Conservation (phyloP, 1,140 invertebrate genomes). For the Leptinotarsa texana region DNA sequence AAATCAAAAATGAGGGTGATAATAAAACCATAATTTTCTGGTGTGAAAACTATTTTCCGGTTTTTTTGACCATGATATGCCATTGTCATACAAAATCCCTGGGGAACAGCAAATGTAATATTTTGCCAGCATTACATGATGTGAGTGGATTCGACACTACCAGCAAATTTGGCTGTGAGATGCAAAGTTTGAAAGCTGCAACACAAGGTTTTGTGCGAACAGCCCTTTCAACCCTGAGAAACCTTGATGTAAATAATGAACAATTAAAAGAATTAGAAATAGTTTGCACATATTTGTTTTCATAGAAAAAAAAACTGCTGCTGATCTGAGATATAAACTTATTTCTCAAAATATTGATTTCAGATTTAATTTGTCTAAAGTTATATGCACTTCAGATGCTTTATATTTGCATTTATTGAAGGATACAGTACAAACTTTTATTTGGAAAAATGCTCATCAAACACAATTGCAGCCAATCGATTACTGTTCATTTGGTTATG, state of each 20-base stretch:
- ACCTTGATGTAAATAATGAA: constrained; percentile 34
- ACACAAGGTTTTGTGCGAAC: constrained; percentile 25
- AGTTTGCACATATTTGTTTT: too few species aligned
- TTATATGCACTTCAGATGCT: constrained; percentile 22
- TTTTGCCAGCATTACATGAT: constrained; percentile 10
- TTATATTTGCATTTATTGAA: constrained; percentile 19
- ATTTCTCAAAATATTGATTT: background rate
- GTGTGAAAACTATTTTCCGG: too few species aligned
- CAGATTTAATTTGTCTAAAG: constrained; percentile 34
- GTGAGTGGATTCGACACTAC: constrained; percentile 28
- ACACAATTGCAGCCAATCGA: constrained; percentile 29
- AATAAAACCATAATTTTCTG: too few species aligned
- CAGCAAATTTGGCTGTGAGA: constrained; percentile 29
- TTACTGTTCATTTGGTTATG: constrained; percentile 36
- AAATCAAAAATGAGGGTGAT: too few species aligned
- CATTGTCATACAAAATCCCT: too few species aligned
- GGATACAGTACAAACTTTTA: constrained; percentile 32
- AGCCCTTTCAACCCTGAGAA: constrained; percentile 31
- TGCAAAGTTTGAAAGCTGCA: constrained; percentile 26
- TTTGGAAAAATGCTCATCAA: constrained; percentile 36
- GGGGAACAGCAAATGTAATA: too few species aligned
- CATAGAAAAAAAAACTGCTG: too few species aligned
- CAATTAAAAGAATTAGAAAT: constrained; percentile 25
- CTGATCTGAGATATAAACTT: too few species aligned
- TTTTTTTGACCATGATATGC: too few species aligned